These are phyloP conservation scores for Chromobotia macracanthus DNA, from an alignment of 2,797 vertebrate species.

Conservation along the genomic window DNA sequence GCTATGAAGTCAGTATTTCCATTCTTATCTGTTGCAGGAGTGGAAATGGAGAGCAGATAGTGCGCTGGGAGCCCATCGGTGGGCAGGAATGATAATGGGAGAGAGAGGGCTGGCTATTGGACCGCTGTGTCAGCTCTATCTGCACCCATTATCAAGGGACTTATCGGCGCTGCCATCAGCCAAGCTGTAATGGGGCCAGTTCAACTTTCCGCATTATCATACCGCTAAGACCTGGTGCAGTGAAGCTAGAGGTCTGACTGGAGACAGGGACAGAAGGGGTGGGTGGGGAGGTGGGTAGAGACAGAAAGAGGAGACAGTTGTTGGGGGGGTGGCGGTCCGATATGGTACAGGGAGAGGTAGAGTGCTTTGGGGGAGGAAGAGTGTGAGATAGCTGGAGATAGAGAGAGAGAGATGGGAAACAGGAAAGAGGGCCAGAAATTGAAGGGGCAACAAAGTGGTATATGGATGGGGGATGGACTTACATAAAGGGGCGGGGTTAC, in stretches of 20 bases:
- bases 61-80: slow-evolving; percentile 90
- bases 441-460: slow-evolving; percentile 17
- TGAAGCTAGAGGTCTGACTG: slow-evolving; percentile 87
- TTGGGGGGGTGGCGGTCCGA: slow-evolving; percentile 27
- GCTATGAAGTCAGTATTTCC: slow-evolving; percentile 99
- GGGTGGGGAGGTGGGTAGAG: slow-evolving; percentile 22
- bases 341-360: slow-evolving; percentile 25
- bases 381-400: slow-evolving; percentile 64
- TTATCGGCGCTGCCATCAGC: slow-evolving; percentile 94
- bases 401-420: slow-evolving; percentile 45
- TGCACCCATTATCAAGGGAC: slow-evolving; percentile 92
- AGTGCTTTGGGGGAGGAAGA: slow-evolving; percentile 36
- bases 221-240: slow-evolving; percentile 91
- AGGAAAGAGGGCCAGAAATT: slow-evolving; percentile 42
- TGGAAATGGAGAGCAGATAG: slow-evolving; percentile 99
- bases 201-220: slow-evolving; percentile 99
- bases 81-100: slow-evolving; percentile 98
- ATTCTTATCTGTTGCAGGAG: slow-evolving; percentile 99
- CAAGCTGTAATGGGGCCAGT: slow-evolving; percentile 99
- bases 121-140: slow-evolving; percentile 91
- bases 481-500: slow-evolving; percentile 46
- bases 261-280: slow-evolving; percentile 68
- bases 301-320: slow-evolving; percentile 48
- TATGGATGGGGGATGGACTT: slow-evolving; percentile 52
- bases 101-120: slow-evolving; percentile 87